phyloP scores from a whole-genome alignment of 2,113 vertebrate genomes.

The Hypocryptadius cinnamomeus region DNA sequence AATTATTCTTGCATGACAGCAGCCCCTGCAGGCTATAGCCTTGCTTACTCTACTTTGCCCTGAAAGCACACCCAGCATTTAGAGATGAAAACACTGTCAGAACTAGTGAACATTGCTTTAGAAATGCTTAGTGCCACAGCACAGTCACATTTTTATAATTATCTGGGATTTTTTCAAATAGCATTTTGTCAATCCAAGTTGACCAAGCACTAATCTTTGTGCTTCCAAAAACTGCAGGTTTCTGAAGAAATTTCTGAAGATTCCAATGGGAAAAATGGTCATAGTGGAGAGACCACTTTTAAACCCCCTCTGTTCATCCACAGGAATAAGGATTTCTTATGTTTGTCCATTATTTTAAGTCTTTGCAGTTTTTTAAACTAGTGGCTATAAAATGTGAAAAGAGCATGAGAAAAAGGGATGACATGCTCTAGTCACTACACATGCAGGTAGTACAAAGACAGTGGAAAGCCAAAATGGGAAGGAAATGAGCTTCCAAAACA shows the following conservation, averaged over 20 bases:
- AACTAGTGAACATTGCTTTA: neutral
- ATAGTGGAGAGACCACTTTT: neutral
- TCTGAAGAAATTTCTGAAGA: neutral
- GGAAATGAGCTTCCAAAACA: neutral
- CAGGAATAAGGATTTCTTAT: neutral
- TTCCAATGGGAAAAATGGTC: neutral
- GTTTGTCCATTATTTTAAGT: neutral
- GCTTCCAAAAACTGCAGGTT: neutral
- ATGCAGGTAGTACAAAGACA: neutral
- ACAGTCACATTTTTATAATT: neutral
- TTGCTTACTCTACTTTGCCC: slow-evolving; percentile 22
- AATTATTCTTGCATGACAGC: slow-evolving; percentile 69
- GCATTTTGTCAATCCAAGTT: neutral
- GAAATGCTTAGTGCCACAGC: neutral
- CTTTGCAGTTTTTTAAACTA: neutral
- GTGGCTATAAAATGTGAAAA: neutral
- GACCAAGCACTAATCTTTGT: neutral
- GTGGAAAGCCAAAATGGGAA: neutral
- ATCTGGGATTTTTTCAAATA: neutral
- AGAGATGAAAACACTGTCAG: neutral
- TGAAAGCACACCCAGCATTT: neutral
- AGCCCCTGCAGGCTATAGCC: slow-evolving; percentile 71
- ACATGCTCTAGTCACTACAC: neutral
- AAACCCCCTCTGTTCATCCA: neutral
- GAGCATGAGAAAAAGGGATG: neutral